Base-by-base conservation (phyloP, 2,797 vertebrate genomes). In the Eidolon dupreanum region DNA sequence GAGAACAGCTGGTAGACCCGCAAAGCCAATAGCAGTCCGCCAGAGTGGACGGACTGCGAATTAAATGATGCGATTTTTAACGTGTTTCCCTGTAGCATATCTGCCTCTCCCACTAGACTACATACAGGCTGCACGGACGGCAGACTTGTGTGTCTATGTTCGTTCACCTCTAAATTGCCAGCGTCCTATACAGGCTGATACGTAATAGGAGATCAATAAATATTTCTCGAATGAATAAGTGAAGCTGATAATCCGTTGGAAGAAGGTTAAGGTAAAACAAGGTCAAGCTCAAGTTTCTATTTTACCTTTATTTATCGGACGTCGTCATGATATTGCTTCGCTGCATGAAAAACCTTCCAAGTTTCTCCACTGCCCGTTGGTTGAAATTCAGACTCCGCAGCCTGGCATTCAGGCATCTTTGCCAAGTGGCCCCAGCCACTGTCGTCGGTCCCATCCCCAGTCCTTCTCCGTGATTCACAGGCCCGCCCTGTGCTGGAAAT, bases 1-100 rank as follows among this genome's bases (percentile, higher is more conserved):
- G 31, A n/a, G 46, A 31, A 22, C 0, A 20, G 28, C 8, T 0
- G 0, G 0, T 11, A 16, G 38, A 92, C 3, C 16, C 22, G 43
- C 15, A 65, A 53, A 71, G 36, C 15, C 70, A 13, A 12, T 1
- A 5, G 74, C 38, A n/a, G 26, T 2, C 33, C 20, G 0, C 26
- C 5, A 0, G 8, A 61, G 51, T 3, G 6, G 63, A 46, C 26
- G 11, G 1, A 1, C 12, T 1, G 5, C 68, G 41, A 15, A 46
- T 49, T 41, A 49, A 55, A 77, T 57, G 61, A 33, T 8, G 31
- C 11, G n/a, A 38, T 28, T 49, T 55, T 57, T 31, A 28, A 15
- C 4, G 51, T n/a, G 15, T 20, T 68, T 36, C 41, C 28, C 20
- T 46, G 49, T 12, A 16, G 53, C 26, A 3, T 4, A 0, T 70